Base-by-base conservation (phyloP, 2,888 invertebrate species). In the Latheticus oryzae region DNA sequence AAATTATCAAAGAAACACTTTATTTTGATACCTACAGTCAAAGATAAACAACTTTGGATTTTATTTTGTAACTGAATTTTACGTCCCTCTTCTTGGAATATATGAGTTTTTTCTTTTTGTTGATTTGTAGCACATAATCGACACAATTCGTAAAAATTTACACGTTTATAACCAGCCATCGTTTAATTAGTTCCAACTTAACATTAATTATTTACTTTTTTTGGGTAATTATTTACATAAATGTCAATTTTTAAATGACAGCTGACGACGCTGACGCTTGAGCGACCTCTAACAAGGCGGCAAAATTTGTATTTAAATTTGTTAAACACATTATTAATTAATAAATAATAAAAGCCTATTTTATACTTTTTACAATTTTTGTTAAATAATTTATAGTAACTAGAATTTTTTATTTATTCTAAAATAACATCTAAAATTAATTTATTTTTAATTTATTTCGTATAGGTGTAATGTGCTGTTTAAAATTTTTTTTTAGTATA, bases 131-230 rank as follows among this genome's bases (percentile, higher is more conserved):
- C 87, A 74, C 88, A 88, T 61, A 88, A 78, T 66, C 88, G 83
- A 73, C 88, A 88, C 67, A 88, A 77, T 78, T 88, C 88, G 74
- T 86, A 87, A 75, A 86, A 88, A 77, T 86, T 87, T 24, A 88
- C 88, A 69, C 86, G 84, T 68, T 85, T 84, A 75, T 87, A 87
- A 70, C 85, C 87, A 64, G 87, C 82, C 87, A 87, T 87, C 71
- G 64, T 66, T 8, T 2, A 19, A 5, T 19, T 13, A 5, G 19
- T 2, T 16, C 7, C 15, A 8, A 12, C 26, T 63, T 60, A 62
- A 55, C 50, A 50, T 57, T 30, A 42, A 40, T 17, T 35, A 37
- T 45, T 13, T 28, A 13, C 9, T 17, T 13, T 55, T 55, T 47
- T 43, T 52, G 35, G 45, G 45, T 43, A 24, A 50, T 45, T 57